Conservation (phyloP, 1,140 invertebrate species). For the Sycobia sp. region DNA sequence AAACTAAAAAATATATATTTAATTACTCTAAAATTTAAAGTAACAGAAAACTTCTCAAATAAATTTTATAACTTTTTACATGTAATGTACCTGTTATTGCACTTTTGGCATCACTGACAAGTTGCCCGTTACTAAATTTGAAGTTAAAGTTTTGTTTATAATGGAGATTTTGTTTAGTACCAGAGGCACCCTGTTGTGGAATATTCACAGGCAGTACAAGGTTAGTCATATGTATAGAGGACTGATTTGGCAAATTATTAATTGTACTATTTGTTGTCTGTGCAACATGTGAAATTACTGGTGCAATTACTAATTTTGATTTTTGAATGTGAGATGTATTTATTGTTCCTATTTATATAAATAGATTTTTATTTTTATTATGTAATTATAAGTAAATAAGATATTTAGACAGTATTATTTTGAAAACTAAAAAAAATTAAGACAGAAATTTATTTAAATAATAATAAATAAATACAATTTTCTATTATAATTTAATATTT, state of each 20-base stretch:
- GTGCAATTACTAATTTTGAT: slow-evolving; percentile 61
- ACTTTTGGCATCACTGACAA: slow-evolving; percentile 58
- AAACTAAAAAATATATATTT: slow-evolving; percentile 45
- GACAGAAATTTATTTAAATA: background rate
- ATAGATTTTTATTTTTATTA: background rate
- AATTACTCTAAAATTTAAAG: too few species aligned
- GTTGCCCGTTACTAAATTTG: slow-evolving; percentile 64
- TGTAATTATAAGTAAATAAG: too few species aligned
- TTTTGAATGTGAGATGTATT: slow-evolving; percentile 55
- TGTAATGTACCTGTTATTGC: slow-evolving; percentile 57
- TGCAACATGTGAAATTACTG: slow-evolving; percentile 55
- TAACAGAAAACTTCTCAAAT: background rate
- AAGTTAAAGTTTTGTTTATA: slow-evolving; percentile 55
- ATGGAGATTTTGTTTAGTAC: slow-evolving; percentile 54
- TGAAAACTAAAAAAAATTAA: slow-evolving; percentile 5
- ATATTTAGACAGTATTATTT: too few species aligned
- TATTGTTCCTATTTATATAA: slow-evolving; percentile 42
- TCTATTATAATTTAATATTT: background rate
- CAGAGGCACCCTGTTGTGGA: slow-evolving; percentile 49
- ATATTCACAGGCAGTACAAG: slow-evolving; percentile 61
- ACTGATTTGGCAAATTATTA: slow-evolving; percentile 53
- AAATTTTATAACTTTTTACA: background rate
- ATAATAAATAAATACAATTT: background rate
- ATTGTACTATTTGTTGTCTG: slow-evolving; percentile 57
- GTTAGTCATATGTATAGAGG: slow-evolving; percentile 58